These are phyloP conservation scores for Typhlomys cinereus DNA, from an alignment of 2,113 vertebrate species.

Conservation along the genomic window DNA sequence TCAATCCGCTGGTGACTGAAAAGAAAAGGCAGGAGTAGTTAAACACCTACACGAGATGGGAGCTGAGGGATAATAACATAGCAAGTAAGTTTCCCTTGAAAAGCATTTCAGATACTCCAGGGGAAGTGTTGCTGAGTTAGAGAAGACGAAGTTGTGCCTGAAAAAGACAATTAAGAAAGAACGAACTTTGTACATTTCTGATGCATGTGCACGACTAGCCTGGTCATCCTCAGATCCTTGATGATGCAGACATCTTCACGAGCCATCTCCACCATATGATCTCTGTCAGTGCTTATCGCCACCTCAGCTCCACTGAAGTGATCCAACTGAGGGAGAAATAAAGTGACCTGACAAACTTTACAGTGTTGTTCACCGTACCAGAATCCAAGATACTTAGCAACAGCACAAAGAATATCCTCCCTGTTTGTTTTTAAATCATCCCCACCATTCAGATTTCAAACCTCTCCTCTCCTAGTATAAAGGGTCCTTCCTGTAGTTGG, in stretches of 20 bases:
- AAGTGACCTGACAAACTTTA: background rate
- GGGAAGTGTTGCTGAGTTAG: constrained; percentile 40
- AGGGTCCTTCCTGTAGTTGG: background rate
- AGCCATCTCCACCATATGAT: background rate
- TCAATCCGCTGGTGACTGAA: constrained; percentile 69
- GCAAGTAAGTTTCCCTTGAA: constrained; percentile 46
- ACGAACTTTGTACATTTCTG: background rate
- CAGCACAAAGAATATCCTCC: background rate
- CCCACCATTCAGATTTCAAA: background rate
- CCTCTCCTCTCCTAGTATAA: background rate
- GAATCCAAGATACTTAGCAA: background rate
- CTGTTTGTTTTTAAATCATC: background rate
- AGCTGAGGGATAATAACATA: constrained; percentile 66
- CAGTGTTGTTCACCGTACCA: background rate
- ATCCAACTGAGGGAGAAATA: background rate
- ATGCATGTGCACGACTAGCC: background rate
- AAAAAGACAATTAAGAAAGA: constrained; percentile 21
- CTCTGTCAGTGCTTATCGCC: background rate
- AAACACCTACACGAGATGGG: constrained; percentile 74
- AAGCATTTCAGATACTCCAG: constrained; percentile 55
- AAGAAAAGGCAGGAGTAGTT: constrained; percentile 56
- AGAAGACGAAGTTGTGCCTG: constrained; percentile 32
- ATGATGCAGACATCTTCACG: background rate
- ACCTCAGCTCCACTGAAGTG: background rate
- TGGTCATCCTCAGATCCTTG: background rate